phyloP scores from a whole-genome alignment of 1,140 invertebrate genomes.

The Diorhabda sublineata region DNA sequence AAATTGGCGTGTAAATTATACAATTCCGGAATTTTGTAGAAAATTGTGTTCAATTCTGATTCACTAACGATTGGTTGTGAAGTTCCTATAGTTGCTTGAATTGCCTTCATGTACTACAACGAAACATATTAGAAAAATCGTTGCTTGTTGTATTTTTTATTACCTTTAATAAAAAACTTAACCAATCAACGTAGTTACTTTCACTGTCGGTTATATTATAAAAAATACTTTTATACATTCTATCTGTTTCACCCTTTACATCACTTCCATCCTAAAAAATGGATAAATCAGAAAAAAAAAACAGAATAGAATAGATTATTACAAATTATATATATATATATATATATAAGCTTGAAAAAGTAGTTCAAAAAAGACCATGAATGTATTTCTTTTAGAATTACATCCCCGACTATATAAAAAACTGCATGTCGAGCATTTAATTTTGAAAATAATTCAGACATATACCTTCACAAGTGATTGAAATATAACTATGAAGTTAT shows the following conservation, averaged over 20 bases:
- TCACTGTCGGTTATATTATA: conserved; percentile 88
- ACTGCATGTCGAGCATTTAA: too few species aligned
- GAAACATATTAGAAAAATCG: neutral
- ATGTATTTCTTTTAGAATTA: too few species aligned
- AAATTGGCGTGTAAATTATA: conserved; percentile 78
- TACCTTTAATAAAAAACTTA: conserved; percentile 84
- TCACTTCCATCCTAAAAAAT: conserved; percentile 41
- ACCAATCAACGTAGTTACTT: conserved; percentile 81
- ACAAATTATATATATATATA: too few species aligned
- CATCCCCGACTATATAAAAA: too few species aligned
- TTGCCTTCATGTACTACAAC: conserved; percentile 85
- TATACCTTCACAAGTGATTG: too few species aligned
- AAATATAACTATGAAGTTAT: too few species aligned
- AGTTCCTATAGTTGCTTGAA: conserved; percentile 79
- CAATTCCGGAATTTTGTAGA: conserved; percentile 88
- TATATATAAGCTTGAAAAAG: too few species aligned
- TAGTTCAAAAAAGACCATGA: too few species aligned
- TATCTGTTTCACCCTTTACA: conserved; percentile 65
- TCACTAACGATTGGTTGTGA: conserved; percentile 85
- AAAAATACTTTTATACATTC: conserved; percentile 80
- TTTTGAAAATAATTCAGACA: too few species aligned
- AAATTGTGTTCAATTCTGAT: conserved; percentile 86
- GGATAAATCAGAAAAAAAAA: conserved; percentile 5
- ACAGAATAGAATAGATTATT: too few species aligned
- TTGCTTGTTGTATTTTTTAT: conserved; percentile 26